Evolutionary conservation across 35 echinoderm and acorn worm genomes (phyloP).

Genomic region (Diadema setosum): DNA sequence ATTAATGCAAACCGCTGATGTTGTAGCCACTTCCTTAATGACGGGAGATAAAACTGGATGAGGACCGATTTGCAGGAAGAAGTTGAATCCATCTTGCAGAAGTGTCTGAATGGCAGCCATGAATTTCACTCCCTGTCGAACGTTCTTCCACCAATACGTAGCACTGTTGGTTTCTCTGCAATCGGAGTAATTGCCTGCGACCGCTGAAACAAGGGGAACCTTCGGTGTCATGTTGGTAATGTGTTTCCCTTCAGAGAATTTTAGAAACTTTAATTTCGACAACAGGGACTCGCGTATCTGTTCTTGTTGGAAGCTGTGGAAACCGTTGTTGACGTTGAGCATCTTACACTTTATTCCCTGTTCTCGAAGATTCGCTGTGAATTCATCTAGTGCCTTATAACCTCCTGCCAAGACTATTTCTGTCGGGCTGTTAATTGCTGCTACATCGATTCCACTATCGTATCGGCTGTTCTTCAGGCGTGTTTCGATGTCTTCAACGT

Average conservation of each 20-base stretch:
- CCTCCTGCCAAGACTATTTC: constrained; percentile 93
- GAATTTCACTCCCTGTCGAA: constrained; percentile 76
- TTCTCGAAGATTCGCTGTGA: constrained; percentile 45
- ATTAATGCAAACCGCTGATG: constrained; percentile 18
- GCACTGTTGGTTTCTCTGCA: constrained; percentile 49
- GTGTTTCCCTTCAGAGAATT: constrained; percentile 4
- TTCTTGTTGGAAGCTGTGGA: constrained; percentile 97
- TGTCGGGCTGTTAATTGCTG: constrained; percentile 85
- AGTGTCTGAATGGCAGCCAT: constrained; percentile 68
- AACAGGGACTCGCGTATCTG: constrained; percentile 70
- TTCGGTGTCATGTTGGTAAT: constrained; percentile 19
- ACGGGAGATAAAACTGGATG: constrained; percentile 81
- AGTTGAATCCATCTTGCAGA: constrained; percentile 73
- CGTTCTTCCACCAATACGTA: constrained; percentile 96
- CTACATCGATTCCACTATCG: constrained; percentile 85
- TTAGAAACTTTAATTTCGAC: constrained; percentile 74
- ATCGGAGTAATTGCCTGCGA: constrained; percentile 57
- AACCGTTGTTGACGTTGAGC: constrained; percentile 88
- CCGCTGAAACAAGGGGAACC: constrained; percentile 88
- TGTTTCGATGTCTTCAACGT: constrained; percentile 71
- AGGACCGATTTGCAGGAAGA: constrained; percentile 88
- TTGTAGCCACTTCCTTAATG: constrained; percentile 53
- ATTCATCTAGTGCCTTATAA: constrained; percentile 53
- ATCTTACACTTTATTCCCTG: constrained; percentile 72
- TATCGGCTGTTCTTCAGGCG: constrained; percentile 75